Evolutionary conservation across 2,113 vertebrate genomes (phyloP), one percentile per base, ranked within the genome.

Genomic region (Cyphomyrus plagiostoma): DNA sequence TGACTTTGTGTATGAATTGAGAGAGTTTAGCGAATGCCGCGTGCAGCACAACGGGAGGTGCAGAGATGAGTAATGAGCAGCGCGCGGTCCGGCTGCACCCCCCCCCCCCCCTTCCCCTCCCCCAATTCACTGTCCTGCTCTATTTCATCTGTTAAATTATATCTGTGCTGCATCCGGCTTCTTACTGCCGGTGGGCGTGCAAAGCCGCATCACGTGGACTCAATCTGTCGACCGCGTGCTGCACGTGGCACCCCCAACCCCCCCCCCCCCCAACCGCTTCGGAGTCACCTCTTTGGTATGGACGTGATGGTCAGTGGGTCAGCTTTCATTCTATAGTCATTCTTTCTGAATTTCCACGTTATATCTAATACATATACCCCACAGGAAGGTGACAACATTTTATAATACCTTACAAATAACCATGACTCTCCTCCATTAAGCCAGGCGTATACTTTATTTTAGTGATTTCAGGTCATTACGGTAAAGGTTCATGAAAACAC

Each of bases 291-390:
- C 91, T 91, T 92, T 91, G 46, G 90, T 93, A 92, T 92, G 91
- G 91, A 94, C 93, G 92, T 94, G 89, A 91, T 95, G 95, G 95
- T 96, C 96, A 96, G 95, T 96, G 94, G 96, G 95, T 96, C 95
- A 96, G 93, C 91, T 91, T 70, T 13, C 62, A 70, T 70, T 70
- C 62, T 13, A 4, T 26, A 70, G n/a, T 70, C 62, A 70, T 70
- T 70, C 9, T 3, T 70, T 30, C n/a, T 70, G n/a, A 70, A 70
- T 26, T 70, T 70, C 9, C 10, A 9, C 23, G 23, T 62, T 23
- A n/a, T 62, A 30, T 70, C 26, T 30, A 30, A 30, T 70, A 30
- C 3, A 30, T 30, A 1, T 70, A 70, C 9, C n/a, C 62, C 62
- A 70, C 62, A 66, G 62, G 8, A 11, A 66, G 1, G 3, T 9